Evolutionary conservation across 2,113 vertebrate genomes (phyloP), one percentile per base, ranked within the genome.

Genomic region (Carassius auratus): DNA sequence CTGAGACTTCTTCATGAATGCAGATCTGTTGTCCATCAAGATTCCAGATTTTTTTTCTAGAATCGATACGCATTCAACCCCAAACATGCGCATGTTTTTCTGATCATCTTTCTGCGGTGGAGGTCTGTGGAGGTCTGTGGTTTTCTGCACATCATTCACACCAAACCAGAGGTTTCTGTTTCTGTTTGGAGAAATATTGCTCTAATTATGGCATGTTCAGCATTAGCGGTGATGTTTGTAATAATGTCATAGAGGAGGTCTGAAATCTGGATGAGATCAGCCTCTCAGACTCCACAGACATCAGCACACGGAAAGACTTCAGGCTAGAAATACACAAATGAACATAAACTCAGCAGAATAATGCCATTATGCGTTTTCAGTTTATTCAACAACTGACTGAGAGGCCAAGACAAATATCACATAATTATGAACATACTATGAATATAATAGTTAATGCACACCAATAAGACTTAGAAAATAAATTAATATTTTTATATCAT

Each of bases 71-170:
- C 57, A 21, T 9, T 23, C 21, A 12, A 62, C 8, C 59, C 8
- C 1, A 23, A 62, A 23, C 59, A 59, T 8, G 57, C 21, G 21
- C 59, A 62, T 23, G 59, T 61, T 61, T 59, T 61, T 61, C 57
- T n/a, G 57, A 61, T n/a, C 59, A 13, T 23, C 3, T 23, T 5
- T 62, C 9, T 12, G 61, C 61, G 1, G n/a, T 62, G 61, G n/a
- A 62, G 61, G 61, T 62, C 61, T 62, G n/a, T 62, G 61, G n/a
- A 62, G 61, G 61, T 62, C 61, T 62, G 21, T 62, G 59, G 59
- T 62, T 10, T 14, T n/a, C 57, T 59, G 57, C 57, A 3, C 19
- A 8, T 59, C 21, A 59, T 59, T 59, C 19, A 59, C 57, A 59
- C 17, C 55, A 2, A 57, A 17, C 52, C 4, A 57, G 57, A n/a